Conservation (phyloP, 2,888 invertebrate species). For the Drosophila neotestacea region DNA sequence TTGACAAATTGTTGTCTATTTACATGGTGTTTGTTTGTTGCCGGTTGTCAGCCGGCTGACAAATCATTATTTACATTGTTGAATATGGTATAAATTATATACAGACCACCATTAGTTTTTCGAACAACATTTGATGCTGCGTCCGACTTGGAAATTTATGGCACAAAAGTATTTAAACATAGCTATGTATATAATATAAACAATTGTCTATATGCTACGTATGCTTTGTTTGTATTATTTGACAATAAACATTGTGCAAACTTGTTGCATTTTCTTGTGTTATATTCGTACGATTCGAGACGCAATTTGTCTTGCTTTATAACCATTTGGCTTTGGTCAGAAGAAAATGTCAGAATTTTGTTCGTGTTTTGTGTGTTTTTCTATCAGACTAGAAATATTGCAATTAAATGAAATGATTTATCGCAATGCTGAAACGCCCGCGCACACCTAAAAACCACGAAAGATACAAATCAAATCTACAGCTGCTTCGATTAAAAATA, state of each 20-base stretch:
- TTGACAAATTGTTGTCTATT: conserved; percentile 72
- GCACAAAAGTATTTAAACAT: conserved; percentile 21
- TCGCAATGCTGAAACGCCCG: conserved; percentile 54
- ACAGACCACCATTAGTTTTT: conserved; percentile 54
- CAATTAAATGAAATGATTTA: conserved; percentile 75
- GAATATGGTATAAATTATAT: conserved; percentile 68
- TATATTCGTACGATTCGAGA: conserved; percentile 41
- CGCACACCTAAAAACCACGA: conserved; percentile 31
- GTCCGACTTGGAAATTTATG: conserved; percentile 53
- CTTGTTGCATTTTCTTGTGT: conserved; percentile 70
- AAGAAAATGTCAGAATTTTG: conserved; percentile 58
- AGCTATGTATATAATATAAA: conserved; percentile 1
- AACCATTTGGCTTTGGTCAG: conserved; percentile 41
- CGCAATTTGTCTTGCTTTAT: conserved; percentile 66
- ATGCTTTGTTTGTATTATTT: conserved; percentile 13
- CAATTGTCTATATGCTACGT: conserved; percentile 7
- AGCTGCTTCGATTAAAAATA: conserved; percentile 46
- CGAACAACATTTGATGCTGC: conserved; percentile 34
- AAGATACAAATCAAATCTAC: conserved; percentile 38
- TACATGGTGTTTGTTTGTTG: conserved; percentile 67
- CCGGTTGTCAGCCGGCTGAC: conserved; percentile 60
- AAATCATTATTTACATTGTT: conserved; percentile 73
- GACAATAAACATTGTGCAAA: conserved; percentile 65
- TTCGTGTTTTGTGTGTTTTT: conserved; percentile 38
- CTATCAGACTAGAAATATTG: conserved; percentile 63